Evolutionary conservation across 1,140 invertebrate species (phyloP), one percentile per base, ranked within the genome.

Genomic region (Lanistes nyassanus): DNA sequence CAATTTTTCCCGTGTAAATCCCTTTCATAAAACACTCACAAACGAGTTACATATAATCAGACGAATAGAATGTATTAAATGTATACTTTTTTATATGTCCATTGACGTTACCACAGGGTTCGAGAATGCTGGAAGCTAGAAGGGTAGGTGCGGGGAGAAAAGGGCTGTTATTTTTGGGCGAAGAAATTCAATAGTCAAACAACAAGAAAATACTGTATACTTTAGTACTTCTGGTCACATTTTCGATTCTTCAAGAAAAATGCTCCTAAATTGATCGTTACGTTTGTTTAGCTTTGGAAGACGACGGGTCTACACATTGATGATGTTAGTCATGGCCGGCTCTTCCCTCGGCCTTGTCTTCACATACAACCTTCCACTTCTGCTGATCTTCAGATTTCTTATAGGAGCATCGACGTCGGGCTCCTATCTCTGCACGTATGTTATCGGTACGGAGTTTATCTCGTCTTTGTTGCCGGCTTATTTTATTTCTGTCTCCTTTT

Each of bases 351-450:
- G 65, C 3, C 62, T 69, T 29, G 74, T 69, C 2, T 79, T 76
- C 39, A 74, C 75, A 16, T 70, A 56, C 7, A 75, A 76, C 23
- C 76, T 56, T 39, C 76, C 76, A 42, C 58, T 42, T 31, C 76
- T 76, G 53, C 56, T 65, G 51, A 42, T 79, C 37, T 69, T 79
- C 13, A 75, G 74, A 37, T 68, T 75, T 47, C 23, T 75, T 13
- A 53, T 42, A n/a, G 74, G 74, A 23, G 26, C 64, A 37, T 47
- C 62, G 42, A 79, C 51, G 34, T 64, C 53, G 29, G 53, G 19
- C 9, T 60, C n/a, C 56, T 60, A 60, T 23, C 56, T 60, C 6
- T 60, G 56, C 26, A 55, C 21, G 13, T 66, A 68, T 34, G 31
- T 77, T 53, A 47, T 64, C 2, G 62, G 60, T 55, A 56, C 67